Evolutionary conservation across 2,113 vertebrate genomes (phyloP).

Genomic region (Nycticryphes semicollaris): DNA sequence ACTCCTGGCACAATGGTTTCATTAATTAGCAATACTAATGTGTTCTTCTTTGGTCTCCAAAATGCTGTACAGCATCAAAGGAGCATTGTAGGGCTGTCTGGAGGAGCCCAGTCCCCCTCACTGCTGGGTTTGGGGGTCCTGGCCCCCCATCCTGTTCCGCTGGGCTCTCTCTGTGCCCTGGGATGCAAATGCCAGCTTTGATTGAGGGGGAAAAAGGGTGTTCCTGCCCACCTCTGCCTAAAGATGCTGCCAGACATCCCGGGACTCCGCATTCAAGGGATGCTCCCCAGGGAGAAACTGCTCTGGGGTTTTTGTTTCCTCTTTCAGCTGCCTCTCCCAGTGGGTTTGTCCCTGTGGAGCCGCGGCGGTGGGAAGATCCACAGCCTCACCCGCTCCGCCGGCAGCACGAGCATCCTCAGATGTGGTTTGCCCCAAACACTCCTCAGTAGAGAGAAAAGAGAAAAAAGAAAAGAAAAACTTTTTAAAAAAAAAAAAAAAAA

Average conservation of each 20-base stretch:
- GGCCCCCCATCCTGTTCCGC: fast-evolving
- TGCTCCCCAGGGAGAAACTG: background rate
- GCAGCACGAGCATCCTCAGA: background rate
- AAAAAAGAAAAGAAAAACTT: background rate
- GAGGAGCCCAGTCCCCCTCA: background rate
- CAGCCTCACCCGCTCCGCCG: background rate
- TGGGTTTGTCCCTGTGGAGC: background rate
- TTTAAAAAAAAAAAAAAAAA: too few relatives aligned
- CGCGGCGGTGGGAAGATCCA: background rate
- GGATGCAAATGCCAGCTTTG: background rate
- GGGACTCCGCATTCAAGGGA: background rate
- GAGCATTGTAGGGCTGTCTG: background rate
- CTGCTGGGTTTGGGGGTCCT: background rate
- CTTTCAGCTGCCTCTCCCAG: background rate
- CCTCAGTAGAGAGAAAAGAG: background rate
- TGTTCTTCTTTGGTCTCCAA: fast-evolving
- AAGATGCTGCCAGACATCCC: background rate
- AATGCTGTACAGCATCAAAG: fast-evolving
- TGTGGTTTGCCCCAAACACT: constrained; percentile 1
- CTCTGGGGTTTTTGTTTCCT: constrained; percentile 10
- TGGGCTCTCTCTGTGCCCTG: background rate
- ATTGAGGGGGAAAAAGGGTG: background rate
- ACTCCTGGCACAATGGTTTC: background rate
- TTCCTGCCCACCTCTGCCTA: background rate
- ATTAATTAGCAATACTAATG: background rate